Conservation (phyloP, 2,888 invertebrate species). For the Helicoverpa assulta region DNA sequence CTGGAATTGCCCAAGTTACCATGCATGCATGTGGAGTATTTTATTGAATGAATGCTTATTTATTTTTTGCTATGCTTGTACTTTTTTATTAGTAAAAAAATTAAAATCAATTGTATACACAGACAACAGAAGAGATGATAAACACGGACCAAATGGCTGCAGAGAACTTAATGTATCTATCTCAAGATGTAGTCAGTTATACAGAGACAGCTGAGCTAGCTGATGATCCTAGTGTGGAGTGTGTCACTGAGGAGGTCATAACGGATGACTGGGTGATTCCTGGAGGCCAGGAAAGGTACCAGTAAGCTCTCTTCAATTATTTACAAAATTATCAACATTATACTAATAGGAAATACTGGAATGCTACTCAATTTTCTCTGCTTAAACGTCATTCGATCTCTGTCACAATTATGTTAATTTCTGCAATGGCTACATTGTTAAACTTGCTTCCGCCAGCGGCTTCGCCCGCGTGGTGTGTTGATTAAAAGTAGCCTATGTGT, state of each 20-base stretch:
- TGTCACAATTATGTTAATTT: no score
- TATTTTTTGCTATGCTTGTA: background rate
- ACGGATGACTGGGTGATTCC: slow-evolving; percentile 95
- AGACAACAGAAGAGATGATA: slow-evolving; percentile 83
- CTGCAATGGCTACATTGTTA: no score
- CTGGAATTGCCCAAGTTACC: background rate
- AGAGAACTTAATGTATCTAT: slow-evolving; percentile 91
- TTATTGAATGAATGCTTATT: background rate
- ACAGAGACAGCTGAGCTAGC: slow-evolving; percentile 81
- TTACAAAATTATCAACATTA: background rate
- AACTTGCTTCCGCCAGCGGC: no score
- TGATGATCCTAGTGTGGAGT: slow-evolving; percentile 88
- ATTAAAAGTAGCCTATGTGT: no score
- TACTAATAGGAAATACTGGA: no score
- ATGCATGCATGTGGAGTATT: background rate
- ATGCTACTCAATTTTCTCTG: no score
- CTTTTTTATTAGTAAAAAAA: slow-evolving; percentile 43
- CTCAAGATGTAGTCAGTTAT: slow-evolving; percentile 89
- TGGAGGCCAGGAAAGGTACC: slow-evolving; percentile 93
- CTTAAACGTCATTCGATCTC: no score
- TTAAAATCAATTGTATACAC: slow-evolving; percentile 53
- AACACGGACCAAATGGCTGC: slow-evolving; percentile 91
- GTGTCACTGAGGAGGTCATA: slow-evolving; percentile 95
- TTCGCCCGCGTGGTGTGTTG: no score
- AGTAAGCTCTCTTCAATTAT: slow-evolving; percentile 26